Conservation (phyloP, 2,797 vertebrate species). For the Labeo calbasu region DNA sequence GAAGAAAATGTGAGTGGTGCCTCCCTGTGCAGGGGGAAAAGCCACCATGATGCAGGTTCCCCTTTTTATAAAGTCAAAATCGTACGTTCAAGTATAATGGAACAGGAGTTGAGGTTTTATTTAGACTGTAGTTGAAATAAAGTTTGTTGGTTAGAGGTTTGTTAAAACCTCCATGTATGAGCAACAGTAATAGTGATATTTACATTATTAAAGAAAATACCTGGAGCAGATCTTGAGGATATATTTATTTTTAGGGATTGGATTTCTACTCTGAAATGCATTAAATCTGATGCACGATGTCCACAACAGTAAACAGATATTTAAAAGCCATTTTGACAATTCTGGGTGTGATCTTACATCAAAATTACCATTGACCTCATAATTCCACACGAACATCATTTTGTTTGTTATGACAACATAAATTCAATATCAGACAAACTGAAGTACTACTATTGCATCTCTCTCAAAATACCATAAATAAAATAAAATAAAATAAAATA, state of each 20-base stretch:
- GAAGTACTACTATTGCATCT: too few relatives aligned
- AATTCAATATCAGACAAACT: neutral
- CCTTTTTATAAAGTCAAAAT: neutral
- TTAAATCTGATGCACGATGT: neutral
- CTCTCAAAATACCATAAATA: too few relatives aligned
- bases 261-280: neutral
- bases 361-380: neutral
- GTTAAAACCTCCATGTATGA: neutral
- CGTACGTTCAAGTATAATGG: neutral
- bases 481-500: too few relatives aligned
- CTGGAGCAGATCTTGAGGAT: neutral
- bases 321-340: neutral
- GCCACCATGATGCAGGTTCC: neutral
- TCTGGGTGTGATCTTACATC: neutral
- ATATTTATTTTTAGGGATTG: neutral
- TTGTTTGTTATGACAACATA: neutral
- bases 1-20: neutral
- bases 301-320: neutral
- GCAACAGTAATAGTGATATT: constrained; percentile 22
- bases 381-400: neutral
- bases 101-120: neutral
- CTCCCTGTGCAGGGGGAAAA: constrained; percentile 20
- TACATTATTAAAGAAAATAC: constrained; percentile 24
- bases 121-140: neutral
- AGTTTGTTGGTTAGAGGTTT: neutral